Evolutionary conservation across 2,113 vertebrate species (phyloP).

Genomic region (Porphyrio hochstetteri): DNA sequence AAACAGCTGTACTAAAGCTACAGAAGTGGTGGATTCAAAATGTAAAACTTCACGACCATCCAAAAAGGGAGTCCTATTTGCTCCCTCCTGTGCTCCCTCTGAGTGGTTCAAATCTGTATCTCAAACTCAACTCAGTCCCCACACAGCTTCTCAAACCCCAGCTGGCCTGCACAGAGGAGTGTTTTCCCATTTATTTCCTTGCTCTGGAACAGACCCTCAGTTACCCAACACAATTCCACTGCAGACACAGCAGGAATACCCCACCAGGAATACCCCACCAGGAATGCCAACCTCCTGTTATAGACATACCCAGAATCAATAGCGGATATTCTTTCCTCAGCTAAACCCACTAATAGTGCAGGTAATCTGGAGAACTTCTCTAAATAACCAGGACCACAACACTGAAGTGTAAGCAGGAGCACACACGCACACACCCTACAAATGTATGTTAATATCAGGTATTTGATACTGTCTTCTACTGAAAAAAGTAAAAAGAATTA

Average conservation of each 20-base stretch:
- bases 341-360: background rate
- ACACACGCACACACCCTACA: background rate
- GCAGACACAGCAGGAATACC: background rate
- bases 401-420: background rate
- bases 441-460: background rate
- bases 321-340: background rate
- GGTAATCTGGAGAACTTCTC: background rate
- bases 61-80: background rate
- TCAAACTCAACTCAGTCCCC: background rate
- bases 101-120: background rate
- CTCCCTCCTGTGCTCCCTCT: background rate
- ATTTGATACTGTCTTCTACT: background rate
- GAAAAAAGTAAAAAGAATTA: background rate
- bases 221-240: background rate
- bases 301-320: background rate
- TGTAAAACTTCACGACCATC: background rate
- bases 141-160: background rate
- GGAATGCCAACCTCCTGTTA: background rate
- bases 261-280: background rate
- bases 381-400: background rate
- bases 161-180: background rate
- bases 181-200: background rate
- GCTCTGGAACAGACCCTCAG: background rate
- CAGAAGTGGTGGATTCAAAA: background rate
- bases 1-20: background rate